Conservation (phyloP, 2,797 vertebrate species). For the Lophotriccus pileatus region DNA sequence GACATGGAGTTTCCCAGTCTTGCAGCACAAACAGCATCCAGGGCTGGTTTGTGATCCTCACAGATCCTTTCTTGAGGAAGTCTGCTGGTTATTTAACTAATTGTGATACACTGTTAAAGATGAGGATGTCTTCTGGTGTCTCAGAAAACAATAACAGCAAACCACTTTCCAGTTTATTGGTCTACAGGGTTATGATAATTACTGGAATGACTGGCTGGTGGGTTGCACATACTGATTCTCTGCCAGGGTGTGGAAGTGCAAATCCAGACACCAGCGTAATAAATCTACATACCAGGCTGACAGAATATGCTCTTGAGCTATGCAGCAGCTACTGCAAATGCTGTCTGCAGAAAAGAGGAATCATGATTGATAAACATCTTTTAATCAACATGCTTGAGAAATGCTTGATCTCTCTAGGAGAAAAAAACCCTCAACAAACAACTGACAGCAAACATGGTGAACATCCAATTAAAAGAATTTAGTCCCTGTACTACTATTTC, state of each 20-base stretch:
- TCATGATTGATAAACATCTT: constrained; percentile 61
- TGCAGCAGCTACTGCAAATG: constrained; percentile 25
- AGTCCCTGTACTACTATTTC: background rate
- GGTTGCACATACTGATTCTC: constrained; percentile 65
- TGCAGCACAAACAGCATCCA: background rate
- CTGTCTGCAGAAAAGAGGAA: constrained; percentile 23
- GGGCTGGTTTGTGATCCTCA: background rate
- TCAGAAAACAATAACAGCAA: constrained; percentile 60
- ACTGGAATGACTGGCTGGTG: constrained; percentile 29
- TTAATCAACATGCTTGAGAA: constrained; percentile 51
- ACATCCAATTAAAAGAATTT: background rate
- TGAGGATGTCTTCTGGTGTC: background rate
- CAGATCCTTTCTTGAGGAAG: background rate
- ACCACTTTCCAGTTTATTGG: constrained; percentile 46
- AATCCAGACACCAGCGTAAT: constrained; percentile 13
- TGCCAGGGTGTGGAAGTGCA: constrained; percentile 44
- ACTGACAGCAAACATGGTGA: background rate
- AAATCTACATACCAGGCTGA: constrained; percentile 52
- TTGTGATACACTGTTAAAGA: constrained; percentile 6
- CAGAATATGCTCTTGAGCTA: constrained; percentile 26
- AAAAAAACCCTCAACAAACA: background rate
- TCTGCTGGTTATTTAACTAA: constrained; percentile 48
- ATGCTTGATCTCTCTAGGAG: background rate
- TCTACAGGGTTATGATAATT: constrained; percentile 40
- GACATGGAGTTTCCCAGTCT: background rate